Base-by-base conservation (phyloP, 2,888 invertebrate species). In the Microctonus aethiopoides region DNA sequence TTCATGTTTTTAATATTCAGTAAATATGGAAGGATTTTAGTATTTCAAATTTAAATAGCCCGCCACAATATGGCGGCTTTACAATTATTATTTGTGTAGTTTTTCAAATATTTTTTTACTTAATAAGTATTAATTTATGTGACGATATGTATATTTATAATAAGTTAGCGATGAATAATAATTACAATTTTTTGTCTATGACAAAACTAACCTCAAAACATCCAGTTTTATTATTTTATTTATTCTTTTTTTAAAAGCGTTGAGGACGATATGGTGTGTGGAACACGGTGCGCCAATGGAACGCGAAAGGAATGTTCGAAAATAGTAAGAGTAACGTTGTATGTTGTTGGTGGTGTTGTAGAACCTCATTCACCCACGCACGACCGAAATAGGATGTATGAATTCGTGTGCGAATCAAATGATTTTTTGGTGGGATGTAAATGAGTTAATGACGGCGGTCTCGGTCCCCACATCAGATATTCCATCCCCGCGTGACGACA, bases 281-380 rank as follows among this genome's bases (percentile, higher is more conserved):
- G 73, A 68, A 71, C 72, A 70, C 75, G 70, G 76, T 71, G 70
- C n/a, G 66, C 46, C 7, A 62, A 69, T 59, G 62, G 60, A 74
- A 74, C 69, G 67, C 67, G 66, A 72, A 76, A 71, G 16, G 11
- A 70, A 74, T 73, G 78, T 80, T 69, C 77, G 73, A 80, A 81
- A 83, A 82, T 83, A 81, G 79, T 77, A 73, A 57, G 54, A 52
- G 41, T 63, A 46, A 63, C 41, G 57, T 62, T 52, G n/a, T n/a
- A n/a, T n/a, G 36, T 22, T 63, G 61, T 71, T 68, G 71, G 64
- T 71, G 16, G 9, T 66, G 72, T 61, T 61, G 72, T 67, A 75
- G 70, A 77, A 78, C 78, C 79, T 78, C 76, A 78, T 83, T 82
- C 83, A 83, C 83, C 83, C 82, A 82, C 82, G 81, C 80, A 74